phyloP scores from a whole-genome alignment of 2,888 invertebrate genomes.

The Catocala nupta region DNA sequence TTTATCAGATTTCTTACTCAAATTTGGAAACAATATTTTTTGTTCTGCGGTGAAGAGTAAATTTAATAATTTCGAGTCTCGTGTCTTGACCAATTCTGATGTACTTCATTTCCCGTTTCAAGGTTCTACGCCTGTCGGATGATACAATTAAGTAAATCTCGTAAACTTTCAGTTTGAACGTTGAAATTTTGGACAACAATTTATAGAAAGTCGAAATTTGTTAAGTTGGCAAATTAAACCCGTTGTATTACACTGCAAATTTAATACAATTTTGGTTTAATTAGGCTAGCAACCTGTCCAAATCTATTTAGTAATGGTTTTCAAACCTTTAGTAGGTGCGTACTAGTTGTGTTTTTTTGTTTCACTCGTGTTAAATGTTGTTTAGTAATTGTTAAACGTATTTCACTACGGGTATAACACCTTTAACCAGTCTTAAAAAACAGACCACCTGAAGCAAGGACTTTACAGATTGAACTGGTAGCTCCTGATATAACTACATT shows the following conservation, averaged over 20 bases:
- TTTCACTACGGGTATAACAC: too few relatives aligned
- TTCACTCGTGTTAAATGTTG: too few relatives aligned
- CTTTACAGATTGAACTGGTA: too few relatives aligned
- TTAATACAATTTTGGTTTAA: too few relatives aligned
- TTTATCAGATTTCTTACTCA: conserved; percentile 50
- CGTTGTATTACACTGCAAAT: conserved; percentile 15
- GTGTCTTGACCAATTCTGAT: conserved; percentile 39
- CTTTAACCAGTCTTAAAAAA: too few relatives aligned
- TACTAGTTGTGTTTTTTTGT: too few relatives aligned
- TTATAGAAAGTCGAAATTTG: conserved; percentile 27
- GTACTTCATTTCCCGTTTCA: conserved; percentile 50
- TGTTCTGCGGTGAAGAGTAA: conserved; percentile 38
- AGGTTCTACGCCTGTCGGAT: conserved; percentile 47
- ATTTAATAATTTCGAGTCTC: conserved; percentile 53
- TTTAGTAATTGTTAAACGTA: too few relatives aligned
- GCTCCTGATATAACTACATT: too few relatives aligned
- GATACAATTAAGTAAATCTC: conserved; percentile 58
- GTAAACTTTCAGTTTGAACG: conserved; percentile 47
- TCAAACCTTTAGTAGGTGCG: too few relatives aligned
- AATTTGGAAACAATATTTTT: conserved; percentile 46
- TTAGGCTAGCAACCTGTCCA: too few relatives aligned
- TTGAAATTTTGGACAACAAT: conserved; percentile 41
- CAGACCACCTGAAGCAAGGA: too few relatives aligned
- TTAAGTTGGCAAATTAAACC: conserved; percentile 32
- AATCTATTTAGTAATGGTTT: too few relatives aligned